Percentiles rank a stretch among this genome's conserved stretches.
These are phyloP conservation scores for Hydrochoerus hydrochaeris DNA, from an alignment of 2,113 vertebrate species.

Conservation along the genomic window DNA sequence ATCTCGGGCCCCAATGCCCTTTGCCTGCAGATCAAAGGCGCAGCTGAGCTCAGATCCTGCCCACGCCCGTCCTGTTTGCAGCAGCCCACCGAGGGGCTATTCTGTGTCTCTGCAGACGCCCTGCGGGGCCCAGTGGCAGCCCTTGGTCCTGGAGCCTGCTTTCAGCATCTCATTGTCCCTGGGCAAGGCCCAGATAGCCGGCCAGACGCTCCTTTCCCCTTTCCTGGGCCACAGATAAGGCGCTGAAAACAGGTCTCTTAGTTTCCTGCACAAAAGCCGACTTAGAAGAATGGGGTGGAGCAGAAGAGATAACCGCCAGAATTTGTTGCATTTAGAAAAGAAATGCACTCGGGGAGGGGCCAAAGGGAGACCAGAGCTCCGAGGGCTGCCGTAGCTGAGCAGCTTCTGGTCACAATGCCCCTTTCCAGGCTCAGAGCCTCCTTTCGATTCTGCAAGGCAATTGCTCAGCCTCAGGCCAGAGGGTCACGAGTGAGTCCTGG, in stretches of 20 bases:
- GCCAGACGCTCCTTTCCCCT: constrained; percentile 86
- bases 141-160: constrained; percentile 77
- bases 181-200: constrained; percentile 84
- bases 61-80: constrained; percentile 93
- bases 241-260: constrained; percentile 83
- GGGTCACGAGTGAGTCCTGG: not conserved
- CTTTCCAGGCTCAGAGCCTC: not conserved
- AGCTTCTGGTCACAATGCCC: not conserved
- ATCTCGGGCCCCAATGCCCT: constrained; percentile 87
- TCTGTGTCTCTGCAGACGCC: constrained; percentile 83
- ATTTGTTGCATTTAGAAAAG: constrained; percentile 68
- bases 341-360: not conserved
- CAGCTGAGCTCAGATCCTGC: constrained; percentile 90
- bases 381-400: constrained; percentile 30
- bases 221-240: constrained; percentile 87
- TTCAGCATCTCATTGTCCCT: constrained; percentile 85
- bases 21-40: constrained; percentile 90
- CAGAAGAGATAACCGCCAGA: constrained; percentile 70
- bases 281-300: constrained; percentile 79
- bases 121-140: constrained; percentile 68
- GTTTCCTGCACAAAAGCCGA: constrained; percentile 78
- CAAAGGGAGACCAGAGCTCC: not conserved
- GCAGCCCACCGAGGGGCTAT: constrained; percentile 86
- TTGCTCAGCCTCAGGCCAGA: not conserved
- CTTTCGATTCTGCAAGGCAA: not conserved